Conservation (phyloP, 1,140 invertebrate genomes). For the Diachasmimorpha longicaudata region DNA sequence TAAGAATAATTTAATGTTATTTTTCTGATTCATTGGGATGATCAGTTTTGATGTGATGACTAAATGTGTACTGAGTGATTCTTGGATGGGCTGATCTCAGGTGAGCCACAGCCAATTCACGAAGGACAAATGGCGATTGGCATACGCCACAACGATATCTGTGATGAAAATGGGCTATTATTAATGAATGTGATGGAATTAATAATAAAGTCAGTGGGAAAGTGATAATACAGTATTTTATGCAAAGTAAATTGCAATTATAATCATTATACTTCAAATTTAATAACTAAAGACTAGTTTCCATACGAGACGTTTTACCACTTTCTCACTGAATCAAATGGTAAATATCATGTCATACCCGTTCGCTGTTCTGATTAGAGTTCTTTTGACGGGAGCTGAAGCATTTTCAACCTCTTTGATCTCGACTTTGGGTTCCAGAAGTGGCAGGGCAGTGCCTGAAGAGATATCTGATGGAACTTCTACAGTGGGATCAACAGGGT, state of each 20-base stretch:
- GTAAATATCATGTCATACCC: constrained; percentile 36
- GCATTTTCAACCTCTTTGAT: constrained; percentile 39
- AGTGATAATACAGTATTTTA: neutral
- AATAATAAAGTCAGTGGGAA: neutral
- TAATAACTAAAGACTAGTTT: too few species aligned
- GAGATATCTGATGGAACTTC: constrained; percentile 38
- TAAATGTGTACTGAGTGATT: constrained; percentile 50
- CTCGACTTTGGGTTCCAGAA: constrained; percentile 42
- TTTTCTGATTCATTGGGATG: constrained; percentile 51
- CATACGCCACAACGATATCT: constrained; percentile 53
- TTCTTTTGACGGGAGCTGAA: constrained; percentile 43
- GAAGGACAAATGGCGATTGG: constrained; percentile 48
- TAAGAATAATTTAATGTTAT: constrained; percentile 18
- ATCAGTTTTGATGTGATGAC: constrained; percentile 50
- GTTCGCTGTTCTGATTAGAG: constrained; percentile 44
- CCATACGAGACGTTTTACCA: neutral
- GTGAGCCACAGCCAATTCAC: constrained; percentile 50
- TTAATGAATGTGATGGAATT: constrained; percentile 2
- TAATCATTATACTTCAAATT: too few species aligned
- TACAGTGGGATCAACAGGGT: constrained; percentile 36
- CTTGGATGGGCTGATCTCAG: constrained; percentile 51
- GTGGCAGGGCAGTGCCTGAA: constrained; percentile 31
- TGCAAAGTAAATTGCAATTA: too few species aligned
- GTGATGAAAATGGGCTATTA: constrained; percentile 19
- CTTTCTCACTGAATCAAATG: neutral